Percentiles rank a stretch among this genome's conserved stretches.
Conservation (phyloP, 2,888 invertebrate genomes). For the Molanna angustata region DNA sequence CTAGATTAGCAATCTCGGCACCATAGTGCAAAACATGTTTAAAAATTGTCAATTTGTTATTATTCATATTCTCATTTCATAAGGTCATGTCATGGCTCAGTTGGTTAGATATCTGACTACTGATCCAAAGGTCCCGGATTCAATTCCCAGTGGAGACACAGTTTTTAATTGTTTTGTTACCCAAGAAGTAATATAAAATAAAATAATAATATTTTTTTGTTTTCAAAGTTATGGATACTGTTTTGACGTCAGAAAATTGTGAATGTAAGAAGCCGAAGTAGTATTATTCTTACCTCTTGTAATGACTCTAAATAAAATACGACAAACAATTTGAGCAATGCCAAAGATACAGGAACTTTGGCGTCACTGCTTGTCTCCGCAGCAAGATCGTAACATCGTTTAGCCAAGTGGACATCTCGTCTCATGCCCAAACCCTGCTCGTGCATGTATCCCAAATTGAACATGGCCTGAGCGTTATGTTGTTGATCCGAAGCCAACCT, state of each 20-base stretch:
- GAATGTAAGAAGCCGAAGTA: not conserved
- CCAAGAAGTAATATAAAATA: too few species aligned
- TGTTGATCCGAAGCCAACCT: slow-evolving; percentile 91
- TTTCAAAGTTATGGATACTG: too few species aligned
- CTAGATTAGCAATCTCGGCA: too few species aligned
- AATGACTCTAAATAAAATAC: slow-evolving; percentile 71
- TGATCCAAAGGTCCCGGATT: too few species aligned
- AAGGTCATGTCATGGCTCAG: too few species aligned
- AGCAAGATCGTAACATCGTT: slow-evolving; percentile 95
- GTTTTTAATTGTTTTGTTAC: too few species aligned
- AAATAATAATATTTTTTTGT: not conserved
- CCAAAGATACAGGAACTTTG: slow-evolving; percentile 88
- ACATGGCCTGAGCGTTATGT: slow-evolving; percentile 97
- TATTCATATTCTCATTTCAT: too few species aligned
- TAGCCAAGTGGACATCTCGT: slow-evolving; percentile 90
- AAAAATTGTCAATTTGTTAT: too few species aligned
- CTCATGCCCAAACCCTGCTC: slow-evolving; percentile 93
- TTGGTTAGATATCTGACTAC: too few species aligned
- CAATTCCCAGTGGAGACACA: too few species aligned
- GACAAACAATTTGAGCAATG: slow-evolving; percentile 78
- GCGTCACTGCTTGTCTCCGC: slow-evolving; percentile 92
- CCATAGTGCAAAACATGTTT: too few species aligned
- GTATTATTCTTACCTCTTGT: slow-evolving; percentile 58
- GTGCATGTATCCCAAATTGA: slow-evolving; percentile 99
- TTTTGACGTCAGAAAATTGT: too few species aligned